Evolutionary conservation across 2,797 vertebrate species (phyloP).

Genomic region (Threskiornis aethiopicus): DNA sequence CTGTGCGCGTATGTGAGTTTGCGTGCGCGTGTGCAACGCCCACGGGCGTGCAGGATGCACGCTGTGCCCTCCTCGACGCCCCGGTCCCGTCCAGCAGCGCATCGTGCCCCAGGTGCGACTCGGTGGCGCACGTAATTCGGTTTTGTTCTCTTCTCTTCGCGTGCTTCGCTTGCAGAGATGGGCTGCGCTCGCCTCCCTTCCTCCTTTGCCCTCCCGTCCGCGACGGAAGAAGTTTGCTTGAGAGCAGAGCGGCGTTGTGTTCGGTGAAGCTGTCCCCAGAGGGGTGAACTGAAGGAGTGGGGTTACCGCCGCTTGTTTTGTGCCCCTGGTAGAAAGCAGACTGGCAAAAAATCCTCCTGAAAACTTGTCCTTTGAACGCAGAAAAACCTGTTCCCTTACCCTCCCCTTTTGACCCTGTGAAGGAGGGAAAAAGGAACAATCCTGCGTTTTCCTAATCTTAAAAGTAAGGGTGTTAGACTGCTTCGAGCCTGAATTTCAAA

Average conservation of each 20-base stretch:
- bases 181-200: neutral
- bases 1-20: no score
- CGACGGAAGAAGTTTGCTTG: neutral
- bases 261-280: rapidly evolving
- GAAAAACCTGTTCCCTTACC: neutral
- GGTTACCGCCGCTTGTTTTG: rapidly evolving
- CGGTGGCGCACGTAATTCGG: rapidly evolving
- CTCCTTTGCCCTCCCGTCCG: neutral
- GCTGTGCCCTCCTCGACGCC: neutral
- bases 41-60: no score
- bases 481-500: neutral
- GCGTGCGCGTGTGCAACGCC: neutral
- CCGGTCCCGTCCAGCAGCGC: neutral
- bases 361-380: neutral
- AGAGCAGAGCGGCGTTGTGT: neutral
- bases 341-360: neutral
- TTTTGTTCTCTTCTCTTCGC: neutral
- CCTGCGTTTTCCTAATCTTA: neutral
- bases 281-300: neutral
- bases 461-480: neutral
- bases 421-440: neutral
- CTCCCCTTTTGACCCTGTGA: neutral
- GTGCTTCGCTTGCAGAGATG: neutral
- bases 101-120: neutral
- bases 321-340: neutral